Percentiles rank a stretch among this genome's conserved stretches.
These are phyloP conservation scores for Chlorodrepanis virens DNA, from an alignment of 2,113 vertebrate genomes.

Conservation along the genomic window DNA sequence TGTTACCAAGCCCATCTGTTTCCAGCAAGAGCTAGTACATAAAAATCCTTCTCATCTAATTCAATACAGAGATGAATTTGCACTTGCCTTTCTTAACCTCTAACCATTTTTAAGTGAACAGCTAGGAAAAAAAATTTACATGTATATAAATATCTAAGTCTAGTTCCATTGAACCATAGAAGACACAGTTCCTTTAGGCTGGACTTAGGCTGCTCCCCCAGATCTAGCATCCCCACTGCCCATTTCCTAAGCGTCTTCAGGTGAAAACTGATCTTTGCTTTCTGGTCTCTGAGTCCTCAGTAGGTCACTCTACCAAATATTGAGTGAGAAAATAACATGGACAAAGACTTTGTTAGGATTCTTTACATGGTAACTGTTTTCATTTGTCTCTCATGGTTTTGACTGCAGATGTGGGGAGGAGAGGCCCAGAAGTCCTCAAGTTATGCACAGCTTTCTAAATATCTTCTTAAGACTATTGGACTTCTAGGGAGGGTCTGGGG, in stretches of 20 bases:
- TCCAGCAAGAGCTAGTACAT: background rate
- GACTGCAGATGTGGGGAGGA: background rate
- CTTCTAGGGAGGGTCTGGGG: background rate
- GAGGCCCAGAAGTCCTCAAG: background rate
- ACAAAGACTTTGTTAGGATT: background rate
- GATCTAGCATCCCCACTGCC: background rate
- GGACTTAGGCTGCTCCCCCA: background rate
- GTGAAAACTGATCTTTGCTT: background rate
- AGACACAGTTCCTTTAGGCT: background rate
- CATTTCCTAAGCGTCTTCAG: background rate
- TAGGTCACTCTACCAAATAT: background rate
- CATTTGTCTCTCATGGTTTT: background rate
- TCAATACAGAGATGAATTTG: background rate
- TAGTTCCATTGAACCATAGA: background rate
- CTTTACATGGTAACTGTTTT: background rate
- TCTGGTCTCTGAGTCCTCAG: background rate
- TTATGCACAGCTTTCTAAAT: background rate
- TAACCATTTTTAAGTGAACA: background rate
- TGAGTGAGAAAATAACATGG: background rate
- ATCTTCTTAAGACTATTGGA: background rate
- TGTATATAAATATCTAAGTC: background rate
- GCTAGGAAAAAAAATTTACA: background rate
- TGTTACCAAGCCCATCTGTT: constrained; percentile 7
- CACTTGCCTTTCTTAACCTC: background rate
- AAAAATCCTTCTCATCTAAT: background rate